Conservation (phyloP, 2,888 invertebrate genomes). For the Thera britannica region DNA sequence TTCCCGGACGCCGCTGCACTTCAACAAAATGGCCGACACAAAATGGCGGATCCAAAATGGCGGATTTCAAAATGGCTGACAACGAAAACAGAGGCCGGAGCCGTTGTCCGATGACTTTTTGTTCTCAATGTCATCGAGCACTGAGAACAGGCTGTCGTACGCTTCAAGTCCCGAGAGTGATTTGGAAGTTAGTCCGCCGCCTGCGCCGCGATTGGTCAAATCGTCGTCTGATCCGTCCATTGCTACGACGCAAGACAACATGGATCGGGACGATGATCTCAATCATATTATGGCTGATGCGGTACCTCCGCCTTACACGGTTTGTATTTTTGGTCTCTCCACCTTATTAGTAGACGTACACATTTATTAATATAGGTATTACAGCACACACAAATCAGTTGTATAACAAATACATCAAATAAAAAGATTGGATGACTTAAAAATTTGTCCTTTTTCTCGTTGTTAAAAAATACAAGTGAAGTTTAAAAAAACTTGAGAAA, state of each 20-base stretch:
- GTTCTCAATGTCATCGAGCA: conserved; percentile 96
- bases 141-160: conserved; percentile 94
- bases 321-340: conserved; percentile 71
- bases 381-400: too few species aligned
- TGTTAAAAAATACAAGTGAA: too few species aligned
- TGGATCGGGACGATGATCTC: conserved; percentile 86
- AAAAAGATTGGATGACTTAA: too few species aligned
- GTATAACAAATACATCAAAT: too few species aligned
- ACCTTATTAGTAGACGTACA: too few species aligned
- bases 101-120: conserved; percentile 99
- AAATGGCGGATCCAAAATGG: conserved; percentile 47
- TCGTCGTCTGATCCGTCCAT: conserved; percentile 98
- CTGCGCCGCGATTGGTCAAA: conserved; percentile 90
- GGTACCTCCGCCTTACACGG: conserved; percentile 94
- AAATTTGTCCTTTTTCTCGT: too few species aligned
- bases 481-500: too few species aligned
- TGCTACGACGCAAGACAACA: conserved; percentile 95
- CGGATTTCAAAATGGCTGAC: conserved; percentile 58
- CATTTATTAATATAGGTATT: too few species aligned
- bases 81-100: conserved; percentile 92
- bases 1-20: conserved; percentile 68
- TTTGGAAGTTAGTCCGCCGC: conserved; percentile 91
- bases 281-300: conserved; percentile 84
- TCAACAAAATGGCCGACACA: conserved; percentile 59
- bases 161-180: conserved; percentile 98